Percentiles rank a stretch among this genome's conserved stretches.
phyloP scores from a whole-genome alignment of 2,113 vertebrate genomes.

The Prionailurus bengalensis region DNA sequence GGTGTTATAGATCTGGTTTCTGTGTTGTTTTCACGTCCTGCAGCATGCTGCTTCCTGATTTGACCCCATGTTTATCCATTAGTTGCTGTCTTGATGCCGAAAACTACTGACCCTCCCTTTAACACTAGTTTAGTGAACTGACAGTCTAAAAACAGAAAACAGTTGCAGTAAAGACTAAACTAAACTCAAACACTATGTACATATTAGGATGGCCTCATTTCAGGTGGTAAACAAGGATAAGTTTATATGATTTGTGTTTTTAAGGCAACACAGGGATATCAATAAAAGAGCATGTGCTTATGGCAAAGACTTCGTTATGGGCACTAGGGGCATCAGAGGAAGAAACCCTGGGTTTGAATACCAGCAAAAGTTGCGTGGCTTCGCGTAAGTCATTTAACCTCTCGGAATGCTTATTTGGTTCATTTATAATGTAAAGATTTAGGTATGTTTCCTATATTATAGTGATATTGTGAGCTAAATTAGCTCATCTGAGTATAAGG shows the following conservation, averaged over 20 bases:
- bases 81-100: neutral
- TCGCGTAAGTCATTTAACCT: neutral
- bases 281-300: neutral
- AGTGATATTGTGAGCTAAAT: neutral
- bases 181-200: neutral
- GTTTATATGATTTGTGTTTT: neutral
- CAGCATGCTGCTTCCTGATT: neutral
- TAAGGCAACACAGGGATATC: neutral
- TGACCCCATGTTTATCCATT: neutral
- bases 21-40: neutral
- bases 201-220: neutral
- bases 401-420: neutral
- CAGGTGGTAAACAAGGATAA: neutral
- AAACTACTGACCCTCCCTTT: neutral
- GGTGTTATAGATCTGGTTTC: neutral
- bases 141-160: neutral
- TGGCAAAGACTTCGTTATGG: neutral
- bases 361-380: neutral
- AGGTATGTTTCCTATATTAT: neutral
- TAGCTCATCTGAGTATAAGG: neutral
- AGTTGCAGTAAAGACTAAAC: neutral
- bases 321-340: fast-evolving
- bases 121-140: neutral
- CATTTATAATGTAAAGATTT: neutral
- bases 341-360: neutral